Evolutionary conservation across 2,113 vertebrate genomes (phyloP).

Genomic region (Mugil cephalus): DNA sequence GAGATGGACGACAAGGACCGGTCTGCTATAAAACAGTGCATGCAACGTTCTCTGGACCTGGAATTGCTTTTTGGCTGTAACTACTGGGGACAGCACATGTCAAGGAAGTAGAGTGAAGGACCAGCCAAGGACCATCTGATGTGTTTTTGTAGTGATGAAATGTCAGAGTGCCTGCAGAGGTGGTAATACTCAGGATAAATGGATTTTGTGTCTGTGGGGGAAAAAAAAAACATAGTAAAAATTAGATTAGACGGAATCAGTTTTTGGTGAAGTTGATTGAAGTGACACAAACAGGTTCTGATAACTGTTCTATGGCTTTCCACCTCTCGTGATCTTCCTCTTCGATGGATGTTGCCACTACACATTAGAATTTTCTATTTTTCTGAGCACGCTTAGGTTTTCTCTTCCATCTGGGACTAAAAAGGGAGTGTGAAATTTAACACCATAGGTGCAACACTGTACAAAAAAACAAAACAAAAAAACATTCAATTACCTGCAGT

Average conservation of each 20-base stretch:
- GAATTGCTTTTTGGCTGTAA: slow-evolving; percentile 23
- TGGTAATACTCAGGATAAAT: neutral
- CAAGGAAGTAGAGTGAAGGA: slow-evolving; percentile 20
- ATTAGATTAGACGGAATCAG: neutral
- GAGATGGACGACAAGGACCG: slow-evolving; percentile 36
- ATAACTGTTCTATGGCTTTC: no score
- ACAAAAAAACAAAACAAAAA: no score
- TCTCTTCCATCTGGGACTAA: no score
- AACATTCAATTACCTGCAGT: no score
- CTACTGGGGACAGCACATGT: slow-evolving; percentile 12
- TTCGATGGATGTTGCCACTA: no score
- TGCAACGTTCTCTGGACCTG: slow-evolving; percentile 1
- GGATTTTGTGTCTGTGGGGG: neutral
- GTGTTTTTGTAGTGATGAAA: slow-evolving; percentile 1
- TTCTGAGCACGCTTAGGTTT: no score
- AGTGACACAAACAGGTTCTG: no score
- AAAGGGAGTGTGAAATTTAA: no score
- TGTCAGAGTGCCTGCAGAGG: neutral
- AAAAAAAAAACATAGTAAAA: rapidly evolving
- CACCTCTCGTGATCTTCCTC: no score
- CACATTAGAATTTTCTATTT: no score
- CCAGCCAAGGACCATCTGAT: neutral
- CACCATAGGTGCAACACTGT: no score
- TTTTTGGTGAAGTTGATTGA: neutral
- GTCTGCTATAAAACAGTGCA: slow-evolving; percentile 14